Percentiles rank a stretch among this genome's conserved stretches.
phyloP scores from a whole-genome alignment of 2,888 invertebrate species.

The Epinotia ramella region DNA sequence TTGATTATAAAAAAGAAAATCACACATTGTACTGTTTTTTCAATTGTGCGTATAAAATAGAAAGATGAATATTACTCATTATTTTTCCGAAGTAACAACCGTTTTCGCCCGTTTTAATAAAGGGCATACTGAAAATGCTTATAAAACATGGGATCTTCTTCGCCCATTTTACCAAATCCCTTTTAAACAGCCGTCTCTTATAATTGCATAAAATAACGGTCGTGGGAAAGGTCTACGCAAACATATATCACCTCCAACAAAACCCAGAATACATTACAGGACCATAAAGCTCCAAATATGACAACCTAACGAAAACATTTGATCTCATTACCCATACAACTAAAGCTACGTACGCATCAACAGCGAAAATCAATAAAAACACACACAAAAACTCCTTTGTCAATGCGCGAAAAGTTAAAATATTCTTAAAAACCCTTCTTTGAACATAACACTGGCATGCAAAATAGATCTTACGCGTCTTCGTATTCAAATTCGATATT shows the following conservation, averaged over 20 bases:
- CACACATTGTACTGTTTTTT: neutral
- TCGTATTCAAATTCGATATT: slow-evolving; percentile 74
- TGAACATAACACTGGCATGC: slow-evolving; percentile 70
- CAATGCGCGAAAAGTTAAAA: slow-evolving; percentile 63
- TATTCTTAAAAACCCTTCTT: slow-evolving; percentile 51
- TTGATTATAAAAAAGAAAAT: neutral
- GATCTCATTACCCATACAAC: slow-evolving; percentile 80
- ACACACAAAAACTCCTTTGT: slow-evolving; percentile 59
- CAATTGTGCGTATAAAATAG: neutral
- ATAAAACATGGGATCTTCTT: slow-evolving; percentile 22
- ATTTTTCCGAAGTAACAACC: slow-evolving; percentile 2
- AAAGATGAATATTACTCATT: neutral
- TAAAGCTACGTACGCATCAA: slow-evolving; percentile 53
- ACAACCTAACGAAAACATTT: slow-evolving; percentile 81
- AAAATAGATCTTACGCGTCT: slow-evolving; percentile 66
- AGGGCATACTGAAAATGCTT: slow-evolving; percentile 13
- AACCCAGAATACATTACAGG: slow-evolving; percentile 62
- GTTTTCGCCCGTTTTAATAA: slow-evolving; percentile 5
- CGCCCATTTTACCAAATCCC: slow-evolving; percentile 26
- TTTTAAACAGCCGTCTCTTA: slow-evolving; percentile 26
- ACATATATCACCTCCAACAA: slow-evolving; percentile 63
- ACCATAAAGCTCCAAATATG: slow-evolving; percentile 74
- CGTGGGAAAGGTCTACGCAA: slow-evolving; percentile 54
- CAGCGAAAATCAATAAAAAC: slow-evolving; percentile 64
- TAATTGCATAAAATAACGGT: slow-evolving; percentile 34